Evolutionary conservation across 1,140 invertebrate genomes (phyloP).

Genomic region (Euglossa dilemma): DNA sequence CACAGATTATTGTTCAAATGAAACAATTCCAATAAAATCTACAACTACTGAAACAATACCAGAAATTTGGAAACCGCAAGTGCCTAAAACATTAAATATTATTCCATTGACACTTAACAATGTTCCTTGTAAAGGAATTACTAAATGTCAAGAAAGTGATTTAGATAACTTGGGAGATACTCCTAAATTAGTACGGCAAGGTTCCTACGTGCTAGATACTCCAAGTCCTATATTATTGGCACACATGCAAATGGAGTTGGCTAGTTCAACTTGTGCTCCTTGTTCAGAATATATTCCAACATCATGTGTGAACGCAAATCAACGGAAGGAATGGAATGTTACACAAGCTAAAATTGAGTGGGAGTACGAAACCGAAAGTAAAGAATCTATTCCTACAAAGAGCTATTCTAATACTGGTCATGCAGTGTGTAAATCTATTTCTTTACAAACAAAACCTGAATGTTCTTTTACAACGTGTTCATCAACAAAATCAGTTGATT

Average conservation of each 20-base stretch:
- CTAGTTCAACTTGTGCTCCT: slow-evolving; percentile 29
- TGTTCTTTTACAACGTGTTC: slow-evolving; percentile 41
- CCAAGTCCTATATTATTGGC: slow-evolving; percentile 85
- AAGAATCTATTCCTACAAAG: slow-evolving; percentile 34
- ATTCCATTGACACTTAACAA: slow-evolving; percentile 75
- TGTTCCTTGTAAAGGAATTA: slow-evolving; percentile 18
- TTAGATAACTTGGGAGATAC: slow-evolving; percentile 54
- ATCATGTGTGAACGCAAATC: slow-evolving; percentile 78
- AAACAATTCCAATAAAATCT: slow-evolving; percentile 55
- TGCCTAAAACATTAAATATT: slow-evolving; percentile 79
- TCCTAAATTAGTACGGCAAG: slow-evolving; percentile 83
- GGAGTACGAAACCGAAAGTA: slow-evolving; percentile 62
- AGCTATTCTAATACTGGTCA: slow-evolving; percentile 54
- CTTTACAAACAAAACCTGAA: slow-evolving; percentile 32
- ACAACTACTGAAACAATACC: slow-evolving; percentile 67
- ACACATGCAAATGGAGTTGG: slow-evolving; percentile 82
- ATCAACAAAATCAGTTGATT: slow-evolving; percentile 71
- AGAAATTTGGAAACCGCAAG: slow-evolving; percentile 76
- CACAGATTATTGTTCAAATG: slow-evolving; percentile 70
- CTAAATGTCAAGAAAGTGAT: slow-evolving; percentile 11
- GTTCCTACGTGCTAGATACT: slow-evolving; percentile 85
- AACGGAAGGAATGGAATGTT: slow-evolving; percentile 83
- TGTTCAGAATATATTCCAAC: slow-evolving; percentile 82
- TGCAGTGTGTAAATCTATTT: slow-evolving; percentile 58
- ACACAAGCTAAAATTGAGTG: slow-evolving; percentile 72